Conservation (phyloP, 2,113 vertebrate genomes). For the Pardalotus punctatus region DNA sequence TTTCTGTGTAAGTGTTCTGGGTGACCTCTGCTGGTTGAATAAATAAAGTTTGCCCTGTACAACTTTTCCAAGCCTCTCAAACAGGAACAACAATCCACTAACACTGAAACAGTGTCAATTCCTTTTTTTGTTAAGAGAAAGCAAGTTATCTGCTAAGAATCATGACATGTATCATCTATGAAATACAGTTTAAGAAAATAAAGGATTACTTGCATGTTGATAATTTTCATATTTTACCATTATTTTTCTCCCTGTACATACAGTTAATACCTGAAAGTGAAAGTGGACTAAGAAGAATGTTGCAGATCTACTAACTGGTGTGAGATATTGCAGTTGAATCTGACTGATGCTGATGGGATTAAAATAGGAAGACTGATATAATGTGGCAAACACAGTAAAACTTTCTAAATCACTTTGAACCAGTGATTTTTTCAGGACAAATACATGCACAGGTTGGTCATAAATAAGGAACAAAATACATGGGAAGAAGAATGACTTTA, state of each 20-base stretch:
- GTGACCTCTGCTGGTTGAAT: slow-evolving; percentile 39
- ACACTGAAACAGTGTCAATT: background rate
- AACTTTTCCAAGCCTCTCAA: background rate
- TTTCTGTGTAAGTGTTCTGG: background rate
- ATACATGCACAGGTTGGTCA: background rate
- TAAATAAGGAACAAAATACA: background rate
- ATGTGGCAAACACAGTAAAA: background rate
- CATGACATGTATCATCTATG: background rate
- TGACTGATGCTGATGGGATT: background rate
- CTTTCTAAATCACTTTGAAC: background rate
- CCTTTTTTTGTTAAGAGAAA: background rate
- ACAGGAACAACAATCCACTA: background rate
- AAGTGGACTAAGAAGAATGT: background rate
- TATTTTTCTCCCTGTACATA: background rate
- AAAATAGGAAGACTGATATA: background rate
- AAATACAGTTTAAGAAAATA: background rate
- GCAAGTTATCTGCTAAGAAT: background rate
- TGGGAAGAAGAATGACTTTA: background rate
- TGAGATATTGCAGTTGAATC: background rate
- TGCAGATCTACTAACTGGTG: background rate
- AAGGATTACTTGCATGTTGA: background rate
- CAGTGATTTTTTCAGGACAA: background rate
- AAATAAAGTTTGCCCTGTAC: background rate
- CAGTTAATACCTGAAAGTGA: background rate
- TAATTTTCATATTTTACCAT: background rate